Base-by-base conservation (phyloP, 2,888 invertebrate species). In the Pterostichus niger region DNA sequence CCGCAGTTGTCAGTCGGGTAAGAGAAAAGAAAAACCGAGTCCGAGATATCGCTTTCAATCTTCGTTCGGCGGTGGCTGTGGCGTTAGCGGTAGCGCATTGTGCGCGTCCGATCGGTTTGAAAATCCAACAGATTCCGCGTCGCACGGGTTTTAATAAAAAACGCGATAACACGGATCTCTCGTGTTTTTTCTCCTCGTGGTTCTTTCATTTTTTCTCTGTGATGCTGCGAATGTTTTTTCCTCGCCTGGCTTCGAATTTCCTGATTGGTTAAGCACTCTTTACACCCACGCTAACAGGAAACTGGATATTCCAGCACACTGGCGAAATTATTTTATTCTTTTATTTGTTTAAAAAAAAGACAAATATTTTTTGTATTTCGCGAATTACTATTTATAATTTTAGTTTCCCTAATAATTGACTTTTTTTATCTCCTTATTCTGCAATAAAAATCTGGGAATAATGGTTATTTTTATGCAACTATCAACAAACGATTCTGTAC, bases 131-230 rank as follows among this genome's bases (percentile, higher is more conserved):
- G 49, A 79, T 64, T 44, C 49, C 24, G 17, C 64, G n/a, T 49
- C 40, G 64, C 46, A 49, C 64, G 79, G 61, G 46, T 44, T 49
- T 64, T 64, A 79, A 79, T 64, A 79, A 79, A 79, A 79, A 64
- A 64, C 75, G 52, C 75, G 75, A 75, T 75, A 75, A 75, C 75
- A 75, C 33, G 75, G 52, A 75, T 75, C 52, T 75, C 75, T 52
- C 52, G 68, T 75, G 75, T 49, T 75, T 75, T 75, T 75, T 75
- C 75, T 75, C 40, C 11, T 59, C 15, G 46, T 71, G 46, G 71
- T 75, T 49, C 33, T 75, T 52, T 75, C 75, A 75, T 52, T 75
- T 52, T 75, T 75, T 71, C 68, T 15, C 44, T 71, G 68, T 6
- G 40, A 64, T 40, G 73, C 73, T n/a, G 33, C 17, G 13, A 35